A percentile compares a stretch with the other conserved stretches of the same genome.
Evolutionary conservation across 1,140 invertebrate species (phyloP).

Genomic region (Tetramorium parvispinum): DNA sequence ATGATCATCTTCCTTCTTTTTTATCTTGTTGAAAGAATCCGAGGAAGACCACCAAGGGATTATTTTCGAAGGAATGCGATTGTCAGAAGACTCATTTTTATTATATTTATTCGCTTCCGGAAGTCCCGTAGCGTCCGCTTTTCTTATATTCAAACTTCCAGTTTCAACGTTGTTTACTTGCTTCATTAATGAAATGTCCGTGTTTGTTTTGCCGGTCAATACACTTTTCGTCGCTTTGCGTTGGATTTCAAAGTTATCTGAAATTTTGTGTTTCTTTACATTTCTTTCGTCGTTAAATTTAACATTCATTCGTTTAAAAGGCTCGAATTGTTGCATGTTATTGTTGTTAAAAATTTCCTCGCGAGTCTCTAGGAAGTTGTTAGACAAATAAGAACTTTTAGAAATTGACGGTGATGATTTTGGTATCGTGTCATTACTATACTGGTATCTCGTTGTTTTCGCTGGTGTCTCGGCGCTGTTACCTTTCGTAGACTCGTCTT

Average conservation of each 20-base stretch:
- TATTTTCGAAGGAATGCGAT: slow-evolving; percentile 60
- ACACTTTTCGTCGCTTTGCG: not conserved
- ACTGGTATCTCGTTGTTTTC: not conserved
- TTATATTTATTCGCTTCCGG: not conserved
- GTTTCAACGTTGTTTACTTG: not conserved
- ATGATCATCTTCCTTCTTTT: slow-evolving; percentile 1
- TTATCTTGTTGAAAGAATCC: slow-evolving; percentile 60
- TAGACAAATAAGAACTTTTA: not conserved
- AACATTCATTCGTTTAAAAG: not conserved
- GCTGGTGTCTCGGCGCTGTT: not conserved
- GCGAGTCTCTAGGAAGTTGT: not conserved
- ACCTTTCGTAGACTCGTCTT: not conserved
- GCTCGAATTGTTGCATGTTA: not conserved
- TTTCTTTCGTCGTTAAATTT: not conserved
- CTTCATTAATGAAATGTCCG: not conserved
- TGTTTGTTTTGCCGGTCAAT: not conserved
- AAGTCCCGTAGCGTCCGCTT: not conserved
- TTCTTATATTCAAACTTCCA: not conserved
- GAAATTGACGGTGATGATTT: not conserved
- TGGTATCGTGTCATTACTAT: slow-evolving; percentile 28
- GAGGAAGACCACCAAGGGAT: slow-evolving; percentile 71
- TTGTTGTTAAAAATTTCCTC: not conserved
- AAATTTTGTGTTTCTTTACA: not conserved
- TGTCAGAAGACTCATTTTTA: slow-evolving; percentile 41
- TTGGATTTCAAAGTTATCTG: not conserved